phyloP scores from a whole-genome alignment of 2,797 vertebrate genomes.

The Peromyscus aztecus region DNA sequence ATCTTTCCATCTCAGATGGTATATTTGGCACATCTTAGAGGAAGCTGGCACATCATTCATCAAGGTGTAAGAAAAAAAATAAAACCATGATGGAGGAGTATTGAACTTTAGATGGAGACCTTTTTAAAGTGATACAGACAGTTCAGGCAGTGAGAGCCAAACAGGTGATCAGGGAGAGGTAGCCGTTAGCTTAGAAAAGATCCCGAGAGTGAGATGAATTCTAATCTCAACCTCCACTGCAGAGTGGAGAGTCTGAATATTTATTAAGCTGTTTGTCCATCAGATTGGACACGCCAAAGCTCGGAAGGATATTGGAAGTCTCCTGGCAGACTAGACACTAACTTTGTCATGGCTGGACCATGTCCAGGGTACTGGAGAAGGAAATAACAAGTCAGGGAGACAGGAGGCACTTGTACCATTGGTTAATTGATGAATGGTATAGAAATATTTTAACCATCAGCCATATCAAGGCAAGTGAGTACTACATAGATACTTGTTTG shows the following conservation, averaged over 20 bases:
- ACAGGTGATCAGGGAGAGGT: background rate
- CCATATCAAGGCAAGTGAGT: background rate
- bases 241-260: background rate
- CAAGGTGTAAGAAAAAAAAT: background rate
- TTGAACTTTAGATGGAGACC: background rate
- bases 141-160: conserved; percentile 4
- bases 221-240: background rate
- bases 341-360: background rate
- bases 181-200: background rate
- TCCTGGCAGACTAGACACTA: background rate
- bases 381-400: background rate
- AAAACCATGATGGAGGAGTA: background rate
- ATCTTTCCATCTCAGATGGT: conserved; percentile 40
- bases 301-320: background rate
- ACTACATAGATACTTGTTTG: background rate
- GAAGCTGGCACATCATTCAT: background rate
- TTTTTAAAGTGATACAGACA: background rate
- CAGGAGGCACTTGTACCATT: background rate
- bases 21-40: background rate
- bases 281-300: background rate
- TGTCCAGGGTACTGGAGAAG: background rate
- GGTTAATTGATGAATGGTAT: background rate
- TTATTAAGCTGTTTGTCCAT: background rate
- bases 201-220: background rate
- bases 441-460: background rate